Evolutionary conservation across 2,113 vertebrate species (phyloP), one percentile per base, ranked within the genome.

Genomic region (Oryzias woworae): DNA sequence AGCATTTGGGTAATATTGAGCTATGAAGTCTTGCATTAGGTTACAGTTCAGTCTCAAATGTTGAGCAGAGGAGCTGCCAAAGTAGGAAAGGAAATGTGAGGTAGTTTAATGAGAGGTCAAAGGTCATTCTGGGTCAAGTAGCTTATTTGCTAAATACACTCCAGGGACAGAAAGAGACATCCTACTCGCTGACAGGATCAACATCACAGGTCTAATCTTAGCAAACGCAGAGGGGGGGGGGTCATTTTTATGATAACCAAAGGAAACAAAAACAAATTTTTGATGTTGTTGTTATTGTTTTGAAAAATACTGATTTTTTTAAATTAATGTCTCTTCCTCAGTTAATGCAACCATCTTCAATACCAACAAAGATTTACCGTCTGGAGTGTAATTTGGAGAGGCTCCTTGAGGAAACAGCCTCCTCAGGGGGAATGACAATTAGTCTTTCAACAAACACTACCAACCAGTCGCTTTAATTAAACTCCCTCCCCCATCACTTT

Each of bases 391-490:
- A 89, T 88, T 87, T 87, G 69, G 78, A 88, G 69, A 83, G 61
- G 71, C 80, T 86, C 81, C 79, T 85, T 69, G 73, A 86, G 82
- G 77, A 87, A 87, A 87, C 76, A 59, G 69, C 82, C 73, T 90
- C 82, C 84, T 89, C 83, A 80, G 88, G 85, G 87, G 81, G 73
- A 88, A 85, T 90, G 80, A 87, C 87, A 92, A 90, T 91, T 90
- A 92, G 86, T 90, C 86, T 86, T 87, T 88, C 86, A 87, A 85
- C 82, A 89, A 92, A 92, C 88, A 87, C 82, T 85, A 87, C 58
- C 85, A 83, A 91, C 91, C 86, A 90, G 90, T 81, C 80, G 77
- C 83, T 88, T 90, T 92, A 92, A 92, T 93, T 91, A 91, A 92
- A 89, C 89, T 76, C 68, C 83, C 85, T 80, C 72, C 81, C 82